phyloP scores from a whole-genome alignment of 2,113 vertebrate genomes.

The Rhinoderma darwinii region DNA sequence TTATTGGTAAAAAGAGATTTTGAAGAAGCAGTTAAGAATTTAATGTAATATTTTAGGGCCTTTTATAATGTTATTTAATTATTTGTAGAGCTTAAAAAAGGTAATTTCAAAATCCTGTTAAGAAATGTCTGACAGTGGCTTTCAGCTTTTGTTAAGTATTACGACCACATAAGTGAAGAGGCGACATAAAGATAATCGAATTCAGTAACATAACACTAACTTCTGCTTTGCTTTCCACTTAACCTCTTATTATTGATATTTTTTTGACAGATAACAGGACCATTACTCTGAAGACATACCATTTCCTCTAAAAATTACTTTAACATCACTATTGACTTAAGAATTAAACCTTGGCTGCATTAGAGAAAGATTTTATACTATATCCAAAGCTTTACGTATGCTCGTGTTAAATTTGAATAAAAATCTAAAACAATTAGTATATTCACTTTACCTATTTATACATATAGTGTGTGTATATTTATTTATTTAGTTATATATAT shows the following conservation, averaged over 20 bases:
- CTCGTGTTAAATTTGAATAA: no score
- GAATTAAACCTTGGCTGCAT: background rate
- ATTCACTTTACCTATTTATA: no score
- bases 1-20: slow-evolving; percentile 22
- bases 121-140: slow-evolving; percentile 10
- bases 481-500: no score
- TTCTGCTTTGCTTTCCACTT: slow-evolving; percentile 32
- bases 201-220: slow-evolving; percentile 23
- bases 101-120: slow-evolving; percentile 38
- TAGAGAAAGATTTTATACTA: background rate
- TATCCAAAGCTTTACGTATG: background rate
- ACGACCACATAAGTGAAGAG: slow-evolving; percentile 4
- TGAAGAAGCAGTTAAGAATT: background rate
- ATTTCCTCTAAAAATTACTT: slow-evolving; percentile 16
- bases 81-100: background rate
- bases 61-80: slow-evolving; percentile 32
- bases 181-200: slow-evolving; percentile 30
- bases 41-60: slow-evolving; percentile 27
- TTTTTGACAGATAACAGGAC: slow-evolving; percentile 27
- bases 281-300: slow-evolving; percentile 1
- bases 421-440: no score
- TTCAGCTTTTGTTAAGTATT: slow-evolving; percentile 12
- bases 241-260: slow-evolving; percentile 24
- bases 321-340: background rate
- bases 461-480: no score